phyloP scores from a whole-genome alignment of 1,140 invertebrate species.

The Drosophila tristis region DNA sequence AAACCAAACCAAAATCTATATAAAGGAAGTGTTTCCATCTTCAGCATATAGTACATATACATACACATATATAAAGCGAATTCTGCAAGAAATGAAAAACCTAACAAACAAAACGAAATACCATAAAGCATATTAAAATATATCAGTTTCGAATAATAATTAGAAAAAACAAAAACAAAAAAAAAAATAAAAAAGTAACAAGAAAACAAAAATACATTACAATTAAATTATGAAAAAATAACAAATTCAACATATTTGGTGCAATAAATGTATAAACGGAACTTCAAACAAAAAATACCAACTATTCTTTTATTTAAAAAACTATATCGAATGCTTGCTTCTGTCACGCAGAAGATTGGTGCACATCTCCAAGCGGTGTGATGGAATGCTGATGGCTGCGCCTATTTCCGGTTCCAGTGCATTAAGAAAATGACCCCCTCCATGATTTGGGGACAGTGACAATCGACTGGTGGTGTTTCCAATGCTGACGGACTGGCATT shows the following conservation, averaged over 20 bases:
- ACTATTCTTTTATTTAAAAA: not conserved
- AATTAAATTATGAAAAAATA: constrained; percentile 50
- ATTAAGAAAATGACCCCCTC: constrained; percentile 7
- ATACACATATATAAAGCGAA: constrained; percentile 40
- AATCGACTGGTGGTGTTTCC: constrained; percentile 33
- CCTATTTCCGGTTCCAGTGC: too few species aligned
- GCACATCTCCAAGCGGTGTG: constrained; percentile 31
- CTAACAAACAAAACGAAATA: constrained; percentile 30
- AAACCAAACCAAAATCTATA: constrained; percentile 23
- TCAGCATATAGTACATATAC: constrained; percentile 34
- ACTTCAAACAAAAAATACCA: constrained; percentile 59
- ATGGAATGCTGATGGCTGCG: constrained; percentile 37
- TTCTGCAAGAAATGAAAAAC: constrained; percentile 57
- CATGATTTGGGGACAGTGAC: constrained; percentile 19
- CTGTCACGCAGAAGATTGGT: constrained; percentile 27
- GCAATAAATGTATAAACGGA: constrained; percentile 82
- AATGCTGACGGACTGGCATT: constrained; percentile 42
- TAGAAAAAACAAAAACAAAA: constrained; percentile 52
- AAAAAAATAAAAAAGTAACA: constrained; percentile 38
- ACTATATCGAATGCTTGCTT: not conserved
- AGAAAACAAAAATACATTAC: constrained; percentile 36
- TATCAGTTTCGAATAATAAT: constrained; percentile 76
- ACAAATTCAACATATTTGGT: constrained; percentile 72
- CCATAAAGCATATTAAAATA: constrained; percentile 65
- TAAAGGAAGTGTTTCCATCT: constrained; percentile 13